Percentiles rank a stretch among this genome's conserved stretches.
Evolutionary conservation across 2,113 vertebrate genomes (phyloP).

Genomic region (Dolichotis patagonum): DNA sequence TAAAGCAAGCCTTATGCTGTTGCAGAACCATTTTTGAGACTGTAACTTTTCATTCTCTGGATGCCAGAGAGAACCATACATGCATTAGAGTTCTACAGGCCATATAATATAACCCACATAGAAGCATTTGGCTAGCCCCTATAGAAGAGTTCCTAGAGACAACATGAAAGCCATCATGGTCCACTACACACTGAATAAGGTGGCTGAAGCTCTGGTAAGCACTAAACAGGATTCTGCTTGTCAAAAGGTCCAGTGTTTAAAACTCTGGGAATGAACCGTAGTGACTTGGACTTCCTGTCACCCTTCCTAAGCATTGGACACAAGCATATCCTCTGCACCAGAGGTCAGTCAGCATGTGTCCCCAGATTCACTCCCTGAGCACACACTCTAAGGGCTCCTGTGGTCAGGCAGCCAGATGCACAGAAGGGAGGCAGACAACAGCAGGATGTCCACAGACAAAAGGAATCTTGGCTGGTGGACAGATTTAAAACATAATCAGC

Average conservation of each 20-base stretch:
- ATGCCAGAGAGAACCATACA: not conserved
- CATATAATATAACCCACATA: not conserved
- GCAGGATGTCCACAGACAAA: not conserved
- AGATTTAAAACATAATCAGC: not conserved
- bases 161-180: not conserved
- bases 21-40: not conserved
- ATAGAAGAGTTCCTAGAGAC: not conserved
- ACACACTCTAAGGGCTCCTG: rapidly evolving
- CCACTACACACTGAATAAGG: not conserved
- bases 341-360: conserved; percentile 34
- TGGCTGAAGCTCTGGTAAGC: not conserved
- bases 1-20: not conserved
- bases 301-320: not conserved
- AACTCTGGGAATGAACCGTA: not conserved
- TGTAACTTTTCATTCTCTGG: not conserved
- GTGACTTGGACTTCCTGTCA: not conserved
- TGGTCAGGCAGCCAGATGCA: not conserved
- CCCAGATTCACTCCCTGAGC: not conserved
- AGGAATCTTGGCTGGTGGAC: conserved; percentile 47
- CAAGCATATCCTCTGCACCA: not conserved
- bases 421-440: not conserved
- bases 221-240: not conserved
- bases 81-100: not conserved
- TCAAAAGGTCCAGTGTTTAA: not conserved
- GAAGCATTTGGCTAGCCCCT: not conserved